phyloP scores from a whole-genome alignment of 2,797 vertebrate genomes.

The Mionectes olivaceus region DNA sequence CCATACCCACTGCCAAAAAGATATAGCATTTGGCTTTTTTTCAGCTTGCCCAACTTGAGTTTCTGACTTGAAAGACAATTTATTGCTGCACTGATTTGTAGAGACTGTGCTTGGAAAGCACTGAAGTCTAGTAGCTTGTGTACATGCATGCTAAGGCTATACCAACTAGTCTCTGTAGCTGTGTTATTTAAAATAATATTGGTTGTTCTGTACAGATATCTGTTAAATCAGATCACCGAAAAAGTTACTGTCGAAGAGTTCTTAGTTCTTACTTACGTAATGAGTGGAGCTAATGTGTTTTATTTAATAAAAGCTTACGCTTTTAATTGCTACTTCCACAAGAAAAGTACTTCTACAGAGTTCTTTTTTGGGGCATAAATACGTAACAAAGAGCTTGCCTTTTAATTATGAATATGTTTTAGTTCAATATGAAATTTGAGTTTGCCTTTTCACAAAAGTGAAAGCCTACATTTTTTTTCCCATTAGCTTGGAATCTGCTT shows the following conservation, averaged over 20 bases:
- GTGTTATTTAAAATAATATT: not conserved
- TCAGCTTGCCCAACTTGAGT: not conserved
- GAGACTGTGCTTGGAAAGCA: not conserved
- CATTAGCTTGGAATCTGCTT: not conserved
- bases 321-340: not conserved
- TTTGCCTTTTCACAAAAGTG: not conserved
- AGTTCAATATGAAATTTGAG: not conserved
- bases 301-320: not conserved
- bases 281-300: not conserved
- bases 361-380: not conserved
- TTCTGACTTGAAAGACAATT: not conserved
- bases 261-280: not conserved
- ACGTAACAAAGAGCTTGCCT: not conserved
- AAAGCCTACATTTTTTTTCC: not conserved
- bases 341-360: not conserved
- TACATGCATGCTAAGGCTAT: not conserved
- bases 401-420: not conserved
- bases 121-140: not conserved
- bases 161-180: not conserved
- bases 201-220: not conserved
- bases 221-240: not conserved
- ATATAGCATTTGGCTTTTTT: conserved; percentile 23
- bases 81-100: not conserved
- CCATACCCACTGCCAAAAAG: conserved; percentile 38
- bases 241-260: not conserved